phyloP scores from a whole-genome alignment of 2,113 vertebrate genomes.

The Macquaria australasica region DNA sequence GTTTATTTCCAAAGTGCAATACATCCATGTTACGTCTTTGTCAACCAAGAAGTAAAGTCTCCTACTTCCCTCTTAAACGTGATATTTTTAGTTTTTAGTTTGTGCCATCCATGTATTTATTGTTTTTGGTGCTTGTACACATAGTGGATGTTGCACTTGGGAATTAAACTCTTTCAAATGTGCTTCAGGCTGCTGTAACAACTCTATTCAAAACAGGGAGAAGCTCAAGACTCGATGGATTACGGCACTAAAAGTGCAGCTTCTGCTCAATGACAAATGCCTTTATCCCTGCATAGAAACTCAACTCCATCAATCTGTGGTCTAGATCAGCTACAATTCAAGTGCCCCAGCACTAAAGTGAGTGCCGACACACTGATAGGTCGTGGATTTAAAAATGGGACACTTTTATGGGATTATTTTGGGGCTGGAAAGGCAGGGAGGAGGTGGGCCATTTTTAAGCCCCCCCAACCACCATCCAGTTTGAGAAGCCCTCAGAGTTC shows the following conservation, averaged over 20 bases:
- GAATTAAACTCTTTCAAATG: conserved; percentile 19
- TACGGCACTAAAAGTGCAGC: background rate
- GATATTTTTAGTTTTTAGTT: background rate
- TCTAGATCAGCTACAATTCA: conserved; percentile 4
- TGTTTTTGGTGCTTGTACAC: background rate
- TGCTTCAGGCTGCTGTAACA: background rate
- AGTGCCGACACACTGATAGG: conserved; percentile 12
- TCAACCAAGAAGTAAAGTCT: background rate
- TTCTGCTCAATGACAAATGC: conserved; percentile 10
- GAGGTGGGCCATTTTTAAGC: background rate
- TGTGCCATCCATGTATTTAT: background rate
- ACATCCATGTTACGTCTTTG: background rate
- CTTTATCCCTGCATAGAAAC: conserved; percentile 18
- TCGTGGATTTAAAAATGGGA: conserved; percentile 44
- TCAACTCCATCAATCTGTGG: background rate
- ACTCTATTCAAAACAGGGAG: background rate
- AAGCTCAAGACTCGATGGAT: background rate
- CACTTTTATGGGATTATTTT: conserved; percentile 47
- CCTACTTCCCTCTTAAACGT: background rate
- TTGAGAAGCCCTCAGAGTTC: conserved; percentile 8
- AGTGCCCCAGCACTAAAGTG: background rate
- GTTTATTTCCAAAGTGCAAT: conserved; percentile 13
- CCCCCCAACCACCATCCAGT: background rate
- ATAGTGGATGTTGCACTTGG: conserved; percentile 1
- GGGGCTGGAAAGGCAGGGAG: background rate